Percentiles rank a stretch among this genome's conserved stretches.
Conservation (phyloP, 2,888 invertebrate genomes). For the Scaptodrosophila latifasciaeformis region DNA sequence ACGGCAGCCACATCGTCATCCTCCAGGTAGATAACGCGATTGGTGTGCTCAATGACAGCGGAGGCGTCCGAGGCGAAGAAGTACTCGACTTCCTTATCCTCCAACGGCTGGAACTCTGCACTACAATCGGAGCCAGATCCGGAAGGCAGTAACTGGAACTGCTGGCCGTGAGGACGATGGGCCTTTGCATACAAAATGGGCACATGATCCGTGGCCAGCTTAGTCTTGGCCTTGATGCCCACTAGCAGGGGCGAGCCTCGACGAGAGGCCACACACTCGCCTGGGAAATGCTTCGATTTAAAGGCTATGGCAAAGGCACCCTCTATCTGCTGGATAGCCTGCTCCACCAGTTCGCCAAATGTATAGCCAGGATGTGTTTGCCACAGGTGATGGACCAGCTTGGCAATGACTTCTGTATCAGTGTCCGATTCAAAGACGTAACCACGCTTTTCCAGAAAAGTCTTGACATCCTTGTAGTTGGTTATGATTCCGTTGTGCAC, state of each 20-base stretch:
- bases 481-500: constrained; percentile 98
- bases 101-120: constrained; percentile 92
- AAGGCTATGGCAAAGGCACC: constrained; percentile 98
- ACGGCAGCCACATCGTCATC: constrained; percentile 98
- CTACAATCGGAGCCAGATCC: constrained; percentile 80
- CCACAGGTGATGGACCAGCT: constrained; percentile 94
- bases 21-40: constrained; percentile 97
- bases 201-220: constrained; percentile 96
- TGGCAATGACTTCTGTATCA: constrained; percentile 98
- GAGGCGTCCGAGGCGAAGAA: constrained; percentile 99
- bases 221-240: constrained; percentile 96
- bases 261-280: constrained; percentile 95
- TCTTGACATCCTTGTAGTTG: constrained; percentile 95
- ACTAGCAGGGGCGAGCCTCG: constrained; percentile 97
- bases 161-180: constrained; percentile 80
- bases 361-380: constrained; percentile 89
- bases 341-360: constrained; percentile 96
- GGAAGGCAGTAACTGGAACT: constrained; percentile 81
- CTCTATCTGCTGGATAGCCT: constrained; percentile 97
- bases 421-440: constrained; percentile 97
- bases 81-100: constrained; percentile 95
- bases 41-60: constrained; percentile 98
- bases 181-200: constrained; percentile 90
- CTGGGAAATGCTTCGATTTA: constrained; percentile 95
- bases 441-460: constrained; percentile 92